Evolutionary conservation across 1,140 invertebrate genomes (phyloP), one percentile per base, ranked within the genome.

Genomic region (Eubasilissa regina): DNA sequence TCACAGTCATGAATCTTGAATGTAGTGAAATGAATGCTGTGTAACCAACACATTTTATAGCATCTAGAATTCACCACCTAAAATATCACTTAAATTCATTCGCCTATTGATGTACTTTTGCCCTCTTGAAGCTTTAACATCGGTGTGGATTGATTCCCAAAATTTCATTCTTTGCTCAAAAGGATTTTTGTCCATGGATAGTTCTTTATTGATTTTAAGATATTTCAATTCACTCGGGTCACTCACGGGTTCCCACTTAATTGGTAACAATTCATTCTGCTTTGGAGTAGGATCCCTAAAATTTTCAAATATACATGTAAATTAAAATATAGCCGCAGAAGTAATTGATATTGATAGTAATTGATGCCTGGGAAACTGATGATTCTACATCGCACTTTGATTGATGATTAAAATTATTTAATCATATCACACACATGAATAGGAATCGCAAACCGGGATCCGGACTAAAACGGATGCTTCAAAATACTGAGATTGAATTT

Each of bases 121-220:
- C 0, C 66, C 66, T 70, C 44, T 70, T 19, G 66, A 15, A 47
- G 45, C 45, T 19, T 47, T 47, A n/a, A 70, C 45, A 11, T 70
- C 66, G 15, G 4, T 17, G 4, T 43, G 7, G 4, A 70, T 70
- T 19, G 45, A 47, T 70, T 70, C 66, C 66, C 66, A 70, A 47
- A 70, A 70, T 15, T 47, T 44, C 66, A 70, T 70, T 10, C 66
- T n/a, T 47, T 70, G 44, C 0, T 48, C 11, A 19, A 70, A 70
- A 13, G 66, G 66, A 70, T 70, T 70, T 6, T 10, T 19, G 13
- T 70, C 66, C 66, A 70, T 70, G n/a, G 10, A 13, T 19, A 70
- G 15, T 1, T 44, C 44, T 19, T 44, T 47, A 1, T 13, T 17
- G 6, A 70, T 70, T 12, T 70, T 47, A 15, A 70, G 66, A 48